Evolutionary conservation across 2,797 vertebrate species (phyloP), one percentile per base, ranked within the genome.

Genomic region (Ctenochaetus hawaiiensis): DNA sequence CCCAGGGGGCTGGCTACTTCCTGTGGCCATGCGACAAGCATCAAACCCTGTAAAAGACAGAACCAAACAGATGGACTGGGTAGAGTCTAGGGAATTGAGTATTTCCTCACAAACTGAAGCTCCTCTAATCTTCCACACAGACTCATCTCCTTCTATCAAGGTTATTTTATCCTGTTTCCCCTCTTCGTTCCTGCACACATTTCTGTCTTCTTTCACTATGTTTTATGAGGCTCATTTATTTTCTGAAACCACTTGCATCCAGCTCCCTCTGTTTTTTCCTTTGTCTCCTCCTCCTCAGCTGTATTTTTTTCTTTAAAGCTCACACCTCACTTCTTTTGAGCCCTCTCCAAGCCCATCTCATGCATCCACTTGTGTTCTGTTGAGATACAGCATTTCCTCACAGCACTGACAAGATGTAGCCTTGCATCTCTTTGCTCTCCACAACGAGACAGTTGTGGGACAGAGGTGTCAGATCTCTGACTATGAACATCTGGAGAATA

Each of bases 401-500:
- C 65, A 57, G 67, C 64, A 61, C 54, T 47, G 79, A 78, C 70
- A 65, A 64, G 8, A 65, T 1, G 13, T 52, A 59, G 58, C 60
- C 54, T 53, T 22, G 53, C 65, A 44, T 74, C 74, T 72, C 77
- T 67, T 51, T 5, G 45, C 83, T 75, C 60, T 73, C 62, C 57
- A 1, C 66, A 68, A 89, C 67, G 74, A 84, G 75, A 80, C 79
- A 48, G 69, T 81, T 67, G 85, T 69, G 81, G 81, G 82, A 89
- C 81, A 68, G 77, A 87, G 71, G 89, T 89, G 82, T 93, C 89
- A 75, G 76, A 86, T 89, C 82, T 80, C 83, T 43, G 65, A 69
- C 85, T 82, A 67, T 20, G 78, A 93, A 91, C 93, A 94, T 93
- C 91, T 94, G 92, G 90, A 91, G 87, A 83, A 90, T 78, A 90